These are phyloP conservation scores for Steinernema khuongi DNA, from an alignment of 1,140 invertebrate genomes.

Conservation along the genomic window DNA sequence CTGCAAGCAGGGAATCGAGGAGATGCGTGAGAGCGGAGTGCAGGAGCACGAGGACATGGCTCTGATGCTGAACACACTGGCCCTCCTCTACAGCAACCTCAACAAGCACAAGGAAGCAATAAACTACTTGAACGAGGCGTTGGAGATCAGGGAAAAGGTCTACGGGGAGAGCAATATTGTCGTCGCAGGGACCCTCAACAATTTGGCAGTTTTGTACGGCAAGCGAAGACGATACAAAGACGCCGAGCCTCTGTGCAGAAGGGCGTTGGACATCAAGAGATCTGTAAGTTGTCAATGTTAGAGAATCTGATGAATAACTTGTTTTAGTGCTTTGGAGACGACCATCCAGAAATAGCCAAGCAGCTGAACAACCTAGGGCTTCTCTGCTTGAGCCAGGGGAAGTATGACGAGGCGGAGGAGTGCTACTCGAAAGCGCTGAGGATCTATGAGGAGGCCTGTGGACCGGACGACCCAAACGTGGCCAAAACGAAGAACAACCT, in stretches of 20 bases:
- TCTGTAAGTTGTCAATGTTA: too few species aligned
- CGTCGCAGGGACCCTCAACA: constrained; percentile 88
- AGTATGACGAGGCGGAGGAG: constrained; percentile 64
- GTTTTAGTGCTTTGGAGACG: too few species aligned
- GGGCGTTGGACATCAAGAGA: too few species aligned
- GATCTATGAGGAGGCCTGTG: constrained; percentile 90
- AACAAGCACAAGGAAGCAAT: constrained; percentile 94
- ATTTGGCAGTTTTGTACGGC: constrained; percentile 95
- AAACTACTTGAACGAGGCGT: constrained; percentile 87
- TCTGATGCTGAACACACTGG: constrained; percentile 96
- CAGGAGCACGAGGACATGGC: constrained; percentile 97
- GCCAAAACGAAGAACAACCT: constrained; percentile 77
- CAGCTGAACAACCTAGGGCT: constrained; percentile 95
- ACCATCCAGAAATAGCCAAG: constrained; percentile 97
- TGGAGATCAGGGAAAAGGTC: constrained; percentile 90
- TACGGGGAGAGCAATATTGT: too few species aligned
- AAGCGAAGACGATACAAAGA: constrained; percentile 93
- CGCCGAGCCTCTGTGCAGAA: constrained; percentile 90
- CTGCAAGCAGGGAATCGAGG: constrained; percentile 95
- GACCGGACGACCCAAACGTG: constrained; percentile 93
- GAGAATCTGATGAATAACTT: too few species aligned
- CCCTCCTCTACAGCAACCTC: constrained; percentile 95
- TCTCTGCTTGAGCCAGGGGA: constrained; percentile 84
- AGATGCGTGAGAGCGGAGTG: constrained; percentile 92
- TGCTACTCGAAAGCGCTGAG: constrained; percentile 93